Evolutionary conservation across 2,888 invertebrate species (phyloP), one percentile per base, ranked within the genome.

Genomic region (Chromoteleia sp.): DNA sequence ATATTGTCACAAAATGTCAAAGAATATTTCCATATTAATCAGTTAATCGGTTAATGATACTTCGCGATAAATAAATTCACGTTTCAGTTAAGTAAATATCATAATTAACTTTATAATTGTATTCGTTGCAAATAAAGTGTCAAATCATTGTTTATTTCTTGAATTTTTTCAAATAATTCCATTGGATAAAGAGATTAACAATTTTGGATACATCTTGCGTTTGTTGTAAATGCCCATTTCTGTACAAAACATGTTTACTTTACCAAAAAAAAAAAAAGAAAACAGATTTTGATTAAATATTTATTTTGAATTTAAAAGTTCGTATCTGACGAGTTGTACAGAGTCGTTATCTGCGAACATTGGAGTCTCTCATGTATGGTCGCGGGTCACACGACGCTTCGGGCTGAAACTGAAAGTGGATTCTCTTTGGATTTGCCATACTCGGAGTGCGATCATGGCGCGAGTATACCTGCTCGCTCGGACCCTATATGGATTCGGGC

Each of bases 321-420:
- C 21, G 56, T 65, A 54, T 41, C 74, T 65, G 74, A 65, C 45
- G 39, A 65, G 56, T 54, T 61, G 63, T 63, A 54, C 73, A 63
- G 17, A 61, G 56, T 74, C 48, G 54, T 76, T 58, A 76, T 67
- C 67, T 67, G 67, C 39, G 52, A 70, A 65, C 78, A 73, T 59
- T 65, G 70, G 61, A 82, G 48, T 58, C 70, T 74, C 65, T 45
- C 70, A 36, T 74, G 68, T 80, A 67, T 61, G 50, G 75, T 77
- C 80, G 71, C 80, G 48, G 76, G 65, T 67, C 81, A 75, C 77
- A 85, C 76, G 78, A 77, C 67, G 77, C 82, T 71, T 76, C 84
- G 77, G 83, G 83, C 84, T 86, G 88, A 89, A 90, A 89, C 87
- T 86, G 89, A 90, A 89, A 90, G 90, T 89, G 86, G 87, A 88